phyloP scores from a whole-genome alignment of 2,888 invertebrate species.

The Blera fallax region DNA sequence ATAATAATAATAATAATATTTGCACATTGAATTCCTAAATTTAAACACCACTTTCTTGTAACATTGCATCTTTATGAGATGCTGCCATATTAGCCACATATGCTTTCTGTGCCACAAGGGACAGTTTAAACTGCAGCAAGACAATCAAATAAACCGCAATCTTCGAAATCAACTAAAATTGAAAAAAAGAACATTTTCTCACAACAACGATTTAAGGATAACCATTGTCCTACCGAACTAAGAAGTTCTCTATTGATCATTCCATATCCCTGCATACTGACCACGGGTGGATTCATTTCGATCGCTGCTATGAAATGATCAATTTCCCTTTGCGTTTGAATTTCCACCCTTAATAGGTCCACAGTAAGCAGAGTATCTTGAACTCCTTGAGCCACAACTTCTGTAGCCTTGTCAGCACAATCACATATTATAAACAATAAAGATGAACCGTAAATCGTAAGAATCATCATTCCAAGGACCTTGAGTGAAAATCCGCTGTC shows the following conservation, averaged over 20 bases:
- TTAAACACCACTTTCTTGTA: background rate
- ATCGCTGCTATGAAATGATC: constrained; percentile 87
- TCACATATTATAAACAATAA: constrained; percentile 86
- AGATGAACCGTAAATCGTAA: constrained; percentile 84
- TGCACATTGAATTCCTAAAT: background rate
- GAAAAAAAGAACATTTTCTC: constrained; percentile 38
- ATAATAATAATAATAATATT: too few relatives aligned
- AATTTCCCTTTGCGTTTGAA: constrained; percentile 85
- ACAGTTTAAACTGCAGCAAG: constrained; percentile 86
- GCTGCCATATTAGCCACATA: constrained; percentile 1
- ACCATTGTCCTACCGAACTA: constrained; percentile 83
- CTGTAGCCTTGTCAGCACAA: constrained; percentile 86
- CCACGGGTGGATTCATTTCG: constrained; percentile 87
- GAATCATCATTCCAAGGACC: constrained; percentile 86
- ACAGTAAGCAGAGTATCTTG: constrained; percentile 85
- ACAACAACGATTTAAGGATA: background rate
- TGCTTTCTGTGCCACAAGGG: constrained; percentile 76
- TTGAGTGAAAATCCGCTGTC: constrained; percentile 87
- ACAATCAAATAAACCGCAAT: constrained; percentile 86
- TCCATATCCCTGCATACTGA: constrained; percentile 86
- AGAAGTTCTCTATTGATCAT: constrained; percentile 85
- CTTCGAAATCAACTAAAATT: constrained; percentile 84
- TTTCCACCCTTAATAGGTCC: constrained; percentile 84
- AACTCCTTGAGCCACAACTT: constrained; percentile 85
- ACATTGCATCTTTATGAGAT: background rate